Evolutionary conservation across 30 jellyfish, hydroid and myxozoan genomes (phyloP), one percentile per base, ranked within the genome.

Genomic region (Clytia hemisphaerica): DNA sequence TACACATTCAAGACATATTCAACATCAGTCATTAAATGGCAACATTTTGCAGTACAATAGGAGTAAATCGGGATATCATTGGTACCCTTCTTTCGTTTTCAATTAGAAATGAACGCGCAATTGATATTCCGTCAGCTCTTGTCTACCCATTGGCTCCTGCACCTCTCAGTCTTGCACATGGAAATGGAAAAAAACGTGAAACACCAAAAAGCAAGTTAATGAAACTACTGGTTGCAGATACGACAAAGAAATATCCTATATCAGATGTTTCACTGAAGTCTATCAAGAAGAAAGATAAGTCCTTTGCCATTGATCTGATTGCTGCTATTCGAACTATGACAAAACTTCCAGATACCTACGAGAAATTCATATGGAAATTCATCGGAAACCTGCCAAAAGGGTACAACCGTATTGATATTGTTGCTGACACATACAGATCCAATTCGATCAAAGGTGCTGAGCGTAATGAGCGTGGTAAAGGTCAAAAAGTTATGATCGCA

Each of bases 251-350:
- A 7, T n/a, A n/a, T n/a, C 66, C 66, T 9, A 12, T 9, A 51
- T 6, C 66, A 51, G 66, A 51, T 24, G 12, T 7, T 9, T 9
- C 21, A 12, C 10, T 51, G 12, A 51, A 51, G 66, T 12, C 12
- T 24, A 21, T 21, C 21, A 51, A 51, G 21, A n/a, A n/a, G n/a
- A 51, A 12, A 7, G 33, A 51, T 24, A 7, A 68, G 2, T n/a
- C 83, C 5, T 27, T 37, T 54, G 28, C 57, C n/a, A 76, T 63
- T 40, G 91, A 65, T 76, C 51, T 75, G 59, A 62, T 75, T 64
- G 91, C 91, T 46, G 16, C 72, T 49, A 51, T 63, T 49, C 45
- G 91, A 67, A 18, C 84, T 34, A 42, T 67, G 22, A 49, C 84
- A 37, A 76, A 76, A 5, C 76, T 63, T 28, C 26, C 77, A 12